These are phyloP conservation scores for Agapornis roseicollis DNA, from an alignment of 2,113 vertebrate species.

Conservation along the genomic window DNA sequence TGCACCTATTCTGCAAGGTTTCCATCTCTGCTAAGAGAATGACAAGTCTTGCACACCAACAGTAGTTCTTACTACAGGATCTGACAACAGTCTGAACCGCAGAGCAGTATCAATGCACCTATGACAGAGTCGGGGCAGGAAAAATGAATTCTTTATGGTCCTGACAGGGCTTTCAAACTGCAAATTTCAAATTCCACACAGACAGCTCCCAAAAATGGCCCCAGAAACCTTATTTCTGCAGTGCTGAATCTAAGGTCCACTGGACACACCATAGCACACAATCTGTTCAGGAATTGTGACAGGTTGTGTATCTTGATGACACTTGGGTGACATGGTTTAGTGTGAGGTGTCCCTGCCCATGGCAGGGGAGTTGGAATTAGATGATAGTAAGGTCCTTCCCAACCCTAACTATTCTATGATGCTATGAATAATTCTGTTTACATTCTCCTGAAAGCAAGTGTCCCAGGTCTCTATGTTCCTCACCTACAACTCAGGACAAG, in stretches of 20 bases:
- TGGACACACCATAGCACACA: neutral
- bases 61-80: neutral
- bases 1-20: neutral
- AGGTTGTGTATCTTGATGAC: neutral
- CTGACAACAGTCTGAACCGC: neutral
- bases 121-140: neutral
- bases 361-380: neutral
- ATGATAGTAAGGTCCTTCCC: neutral
- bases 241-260: neutral
- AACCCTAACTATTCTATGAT: neutral
- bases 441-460: neutral
- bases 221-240: neutral
- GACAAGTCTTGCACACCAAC: neutral
- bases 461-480: neutral
- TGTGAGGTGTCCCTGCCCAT: neutral
- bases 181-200: neutral
- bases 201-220: accelerated
- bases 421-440: neutral
- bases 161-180: neutral
- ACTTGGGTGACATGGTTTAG: neutral
- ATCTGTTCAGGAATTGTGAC: neutral
- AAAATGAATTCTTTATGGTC: neutral
- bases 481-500: neutral
- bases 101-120: neutral
- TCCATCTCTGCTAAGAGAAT: neutral